Evolutionary conservation across 37 sponge, comb jelly and placozoan genomes (phyloP).

Genomic region (Eunapius fragilis): DNA sequence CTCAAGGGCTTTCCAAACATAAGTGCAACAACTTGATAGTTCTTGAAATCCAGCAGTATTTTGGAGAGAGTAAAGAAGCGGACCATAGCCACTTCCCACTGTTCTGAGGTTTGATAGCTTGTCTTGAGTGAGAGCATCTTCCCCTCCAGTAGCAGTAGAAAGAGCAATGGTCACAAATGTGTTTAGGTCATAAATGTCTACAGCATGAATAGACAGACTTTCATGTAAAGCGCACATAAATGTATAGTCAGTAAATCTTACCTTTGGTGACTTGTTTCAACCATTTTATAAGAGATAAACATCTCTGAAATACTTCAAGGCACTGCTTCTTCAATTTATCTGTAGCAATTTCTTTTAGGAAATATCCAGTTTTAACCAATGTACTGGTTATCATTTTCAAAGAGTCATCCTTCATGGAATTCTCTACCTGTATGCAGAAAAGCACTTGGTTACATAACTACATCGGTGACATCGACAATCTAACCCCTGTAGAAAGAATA

Average conservation of each 20-base stretch:
- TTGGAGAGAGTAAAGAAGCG: constrained; percentile 45
- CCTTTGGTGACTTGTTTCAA: constrained; percentile 49
- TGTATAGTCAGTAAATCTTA: not conserved
- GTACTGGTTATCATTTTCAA: constrained; percentile 7
- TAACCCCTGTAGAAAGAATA: constrained; percentile 4
- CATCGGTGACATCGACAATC: not conserved
- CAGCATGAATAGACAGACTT: too few species aligned
- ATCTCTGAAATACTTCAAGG: constrained; percentile 24
- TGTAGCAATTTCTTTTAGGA: constrained; percentile 26
- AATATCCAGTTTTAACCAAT: constrained; percentile 20
- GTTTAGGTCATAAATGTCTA: constrained; percentile 53
- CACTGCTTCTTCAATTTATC: constrained; percentile 25
- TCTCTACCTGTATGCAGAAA: not conserved
- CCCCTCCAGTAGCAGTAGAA: constrained; percentile 64
- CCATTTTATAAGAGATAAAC: constrained; percentile 43
- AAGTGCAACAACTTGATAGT: constrained; percentile 17
- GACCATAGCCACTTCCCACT: constrained; percentile 53
- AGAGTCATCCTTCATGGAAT: constrained; percentile 39
- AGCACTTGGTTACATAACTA: not conserved
- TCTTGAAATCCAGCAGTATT: constrained; percentile 7
- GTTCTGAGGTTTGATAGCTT: constrained; percentile 53
- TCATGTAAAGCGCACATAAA: too few species aligned
- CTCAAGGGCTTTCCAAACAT: constrained; percentile 48
- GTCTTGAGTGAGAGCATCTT: constrained; percentile 53
- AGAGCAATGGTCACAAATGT: constrained; percentile 70